Base-by-base conservation (phyloP, 2,797 vertebrate genomes). In the Liasis olivaceus region DNA sequence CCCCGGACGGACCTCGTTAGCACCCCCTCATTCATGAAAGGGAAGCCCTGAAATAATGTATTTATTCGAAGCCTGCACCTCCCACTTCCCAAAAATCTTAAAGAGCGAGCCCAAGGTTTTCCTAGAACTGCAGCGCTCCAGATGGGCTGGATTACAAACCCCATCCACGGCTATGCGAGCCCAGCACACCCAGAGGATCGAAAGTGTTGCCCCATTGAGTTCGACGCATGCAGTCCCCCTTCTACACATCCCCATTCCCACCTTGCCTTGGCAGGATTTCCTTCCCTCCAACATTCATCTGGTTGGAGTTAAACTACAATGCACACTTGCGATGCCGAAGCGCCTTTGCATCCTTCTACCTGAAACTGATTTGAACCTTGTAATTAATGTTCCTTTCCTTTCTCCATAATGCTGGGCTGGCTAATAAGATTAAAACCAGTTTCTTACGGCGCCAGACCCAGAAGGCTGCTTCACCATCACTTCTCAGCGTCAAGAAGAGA, bases 351-450 rank as follows among this genome's bases (percentile, higher is more conserved):
- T 1, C 66, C 66, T 15, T 22, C 62, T n/a, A 9, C 56, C 26
- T 26, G n/a, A 64, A 72, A 69, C 22, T 0, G 0, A 54, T 91
- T 92, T 81, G 24, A 86, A 0, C 4, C 7, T 12, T 0, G 1
- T 58, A 93, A 93, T 88, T 93, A 93, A 93, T 95, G 94, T 96
- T 96, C 95, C 95, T 59, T 64, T 88, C 91, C 94, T 89, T 64
- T 89, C 94, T 93, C 81, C 15, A 0, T 22, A 91, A 95, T 93
- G 22, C 92, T 93, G 1, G 1, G 0, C 0, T 93, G 2, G 28
- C 96, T 97, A 97, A 97, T 97, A 95, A 97, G 97, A 98, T 97
- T 96, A 96, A 97, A 95, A 93, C 96, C 97, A 97, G 94, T 94
- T 93, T 95, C 96, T 91, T 64, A n/a, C 96, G 96, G 96, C 93